Evolutionary conservation across 1,140 invertebrate genomes (phyloP).

Genomic region (Aphidius ervi): DNA sequence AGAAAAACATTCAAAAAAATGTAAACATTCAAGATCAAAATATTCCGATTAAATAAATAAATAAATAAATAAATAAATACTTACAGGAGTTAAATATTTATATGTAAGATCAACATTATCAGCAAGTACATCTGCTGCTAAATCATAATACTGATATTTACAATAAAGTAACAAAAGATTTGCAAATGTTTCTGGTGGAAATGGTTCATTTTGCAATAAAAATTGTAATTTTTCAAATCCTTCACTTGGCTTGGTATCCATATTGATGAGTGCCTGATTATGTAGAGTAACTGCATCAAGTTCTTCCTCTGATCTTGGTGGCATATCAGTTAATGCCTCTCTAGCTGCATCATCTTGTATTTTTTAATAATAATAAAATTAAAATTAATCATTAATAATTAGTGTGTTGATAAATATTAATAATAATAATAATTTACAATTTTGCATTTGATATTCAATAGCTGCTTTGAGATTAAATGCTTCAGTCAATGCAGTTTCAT

Average conservation of each 20-base stretch:
- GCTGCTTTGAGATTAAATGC: conserved; percentile 98
- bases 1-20: conserved; percentile 38
- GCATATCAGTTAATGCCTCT: conserved; percentile 97
- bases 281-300: conserved; percentile 97
- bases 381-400: neutral
- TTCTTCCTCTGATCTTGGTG: conserved; percentile 93
- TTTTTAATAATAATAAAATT: neutral
- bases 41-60: conserved; percentile 26
- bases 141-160: conserved; percentile 96
- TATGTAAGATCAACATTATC: conserved; percentile 97
- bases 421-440: conserved; percentile 58
- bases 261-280: conserved; percentile 95
- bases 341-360: conserved; percentile 75
- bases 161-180: conserved; percentile 94
- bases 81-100: conserved; percentile 88
- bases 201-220: conserved; percentile 90
- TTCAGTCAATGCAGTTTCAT: conserved; percentile 95
- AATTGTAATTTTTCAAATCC: conserved; percentile 98
- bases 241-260: conserved; percentile 83
- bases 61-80: conserved; percentile 24
- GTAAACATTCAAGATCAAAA: conserved; percentile 39
- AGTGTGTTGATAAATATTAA: neutral
- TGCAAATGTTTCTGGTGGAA: conserved; percentile 96
- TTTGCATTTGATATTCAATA: conserved; percentile 96
- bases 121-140: conserved; percentile 96